Evolutionary conservation across 1,140 invertebrate genomes (phyloP).

Genomic region (Medauroidea extradentata): DNA sequence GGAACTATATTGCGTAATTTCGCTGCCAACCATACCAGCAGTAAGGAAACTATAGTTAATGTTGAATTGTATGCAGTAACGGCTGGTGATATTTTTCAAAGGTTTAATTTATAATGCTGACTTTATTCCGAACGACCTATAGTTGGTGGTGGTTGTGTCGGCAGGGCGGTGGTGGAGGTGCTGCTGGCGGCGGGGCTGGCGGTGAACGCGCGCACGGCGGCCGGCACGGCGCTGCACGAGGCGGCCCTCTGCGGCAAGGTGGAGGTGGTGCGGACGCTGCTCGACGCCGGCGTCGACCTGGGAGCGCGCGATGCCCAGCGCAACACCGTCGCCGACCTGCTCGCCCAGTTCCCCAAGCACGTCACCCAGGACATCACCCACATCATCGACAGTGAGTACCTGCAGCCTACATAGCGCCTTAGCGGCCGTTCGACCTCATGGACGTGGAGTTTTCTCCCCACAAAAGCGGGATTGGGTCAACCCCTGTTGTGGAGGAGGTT

Average conservation of each 20-base stretch:
- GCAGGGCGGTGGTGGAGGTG: constrained; percentile 76
- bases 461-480: too few species aligned
- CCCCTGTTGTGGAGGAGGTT: too few species aligned
- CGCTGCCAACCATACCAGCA: too few species aligned
- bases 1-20: too few species aligned
- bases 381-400: constrained; percentile 78
- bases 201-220: constrained; percentile 81
- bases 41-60: too few species aligned
- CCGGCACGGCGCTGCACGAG: constrained; percentile 91
- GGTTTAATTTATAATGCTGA: too few species aligned
- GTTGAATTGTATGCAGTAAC: too few species aligned
- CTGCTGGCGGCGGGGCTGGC: constrained; percentile 81
- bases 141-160: neutral
- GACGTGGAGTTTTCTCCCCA: too few species aligned
- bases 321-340: constrained; percentile 81
- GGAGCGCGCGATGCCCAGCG: constrained; percentile 69
- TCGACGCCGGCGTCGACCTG: constrained; percentile 79
- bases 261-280: constrained; percentile 77
- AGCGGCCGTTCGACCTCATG: too few species aligned
- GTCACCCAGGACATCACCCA: constrained; percentile 80
- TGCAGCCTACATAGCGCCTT: too few species aligned
- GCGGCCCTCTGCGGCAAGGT: constrained; percentile 91
- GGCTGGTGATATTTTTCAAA: too few species aligned
- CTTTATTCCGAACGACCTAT: too few species aligned
- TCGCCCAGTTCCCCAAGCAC: constrained; percentile 81